These are phyloP conservation scores for Oryctolagus cuniculus DNA, from an alignment of 2,113 vertebrate species.

Conservation along the genomic window DNA sequence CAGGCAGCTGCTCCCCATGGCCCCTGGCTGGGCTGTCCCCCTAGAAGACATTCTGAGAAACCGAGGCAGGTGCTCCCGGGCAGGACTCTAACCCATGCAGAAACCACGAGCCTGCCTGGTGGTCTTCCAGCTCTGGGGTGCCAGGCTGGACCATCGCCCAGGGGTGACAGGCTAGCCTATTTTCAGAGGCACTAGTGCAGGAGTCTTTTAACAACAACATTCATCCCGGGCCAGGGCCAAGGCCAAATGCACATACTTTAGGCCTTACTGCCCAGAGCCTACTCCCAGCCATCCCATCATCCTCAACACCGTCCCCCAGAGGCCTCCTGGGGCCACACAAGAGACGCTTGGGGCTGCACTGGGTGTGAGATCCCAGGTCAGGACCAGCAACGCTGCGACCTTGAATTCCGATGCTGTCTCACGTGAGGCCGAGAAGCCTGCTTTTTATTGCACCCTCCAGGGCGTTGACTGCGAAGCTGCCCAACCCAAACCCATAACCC, in stretches of 20 bases:
- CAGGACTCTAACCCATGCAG: neutral
- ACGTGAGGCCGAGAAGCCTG: neutral
- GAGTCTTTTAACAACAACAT: neutral
- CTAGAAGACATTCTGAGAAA: neutral
- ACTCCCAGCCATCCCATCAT: neutral
- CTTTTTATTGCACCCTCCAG: neutral
- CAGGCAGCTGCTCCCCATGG: neutral
- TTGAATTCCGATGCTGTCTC: neutral
- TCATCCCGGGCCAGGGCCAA: neutral
- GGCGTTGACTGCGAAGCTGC: neutral
- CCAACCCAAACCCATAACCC: neutral
- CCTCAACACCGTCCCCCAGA: neutral
- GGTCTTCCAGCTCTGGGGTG: neutral
- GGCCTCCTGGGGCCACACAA: rapidly evolving
- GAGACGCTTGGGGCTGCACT: neutral
- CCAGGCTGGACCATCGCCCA: neutral
- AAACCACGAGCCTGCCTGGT: neutral
- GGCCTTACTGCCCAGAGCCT: neutral
- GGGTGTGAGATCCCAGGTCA: neutral
- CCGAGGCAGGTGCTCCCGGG: neutral
- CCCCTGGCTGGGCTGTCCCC: neutral
- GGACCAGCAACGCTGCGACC: neutral
- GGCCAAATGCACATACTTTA: neutral
- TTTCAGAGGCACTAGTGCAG: neutral
- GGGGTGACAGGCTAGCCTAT: neutral